Conservation (phyloP, 23 tunicate genomes). For the Halocynthia aurantium region DNA sequence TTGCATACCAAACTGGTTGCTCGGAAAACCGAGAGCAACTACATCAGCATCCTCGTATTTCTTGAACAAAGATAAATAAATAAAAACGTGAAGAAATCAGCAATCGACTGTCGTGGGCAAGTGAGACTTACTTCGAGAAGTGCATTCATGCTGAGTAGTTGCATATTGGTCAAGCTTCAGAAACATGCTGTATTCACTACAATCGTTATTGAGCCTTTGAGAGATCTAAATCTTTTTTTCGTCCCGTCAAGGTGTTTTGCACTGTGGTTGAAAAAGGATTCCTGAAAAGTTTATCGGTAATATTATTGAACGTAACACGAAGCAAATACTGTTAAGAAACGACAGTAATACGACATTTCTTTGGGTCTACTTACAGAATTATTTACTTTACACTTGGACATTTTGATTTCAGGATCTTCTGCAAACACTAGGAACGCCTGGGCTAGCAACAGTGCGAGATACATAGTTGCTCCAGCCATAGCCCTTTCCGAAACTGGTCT, state of each 20-base stretch:
- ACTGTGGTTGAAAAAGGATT: neutral
- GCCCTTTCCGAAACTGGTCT: too few relatives aligned
- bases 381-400: too few relatives aligned
- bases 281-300: neutral
- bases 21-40: slow-evolving; percentile 25
- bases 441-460: too few relatives aligned
- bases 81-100: neutral
- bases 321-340: too few relatives aligned
- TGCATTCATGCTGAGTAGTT: slow-evolving; percentile 42
- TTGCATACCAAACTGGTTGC: slow-evolving; percentile 34
- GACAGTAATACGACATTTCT: too few relatives aligned
- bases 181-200: slow-evolving; percentile 44
- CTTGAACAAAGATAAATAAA: neutral
- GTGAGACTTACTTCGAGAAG: slow-evolving; percentile 13
- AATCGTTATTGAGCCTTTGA: slow-evolving; percentile 26
- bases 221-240: neutral
- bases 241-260: slow-evolving; percentile 1
- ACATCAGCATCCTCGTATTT: slow-evolving; percentile 9
- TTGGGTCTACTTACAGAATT: too few relatives aligned
- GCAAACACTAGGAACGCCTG: too few relatives aligned
- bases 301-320: too few relatives aligned
- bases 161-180: slow-evolving; percentile 36
- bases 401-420: too few relatives aligned
- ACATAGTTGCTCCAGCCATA: too few relatives aligned
- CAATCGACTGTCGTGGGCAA: neutral